These are phyloP conservation scores for Meteorus sp. DNA, from an alignment of 1,140 invertebrate genomes.

Conservation along the genomic window DNA sequence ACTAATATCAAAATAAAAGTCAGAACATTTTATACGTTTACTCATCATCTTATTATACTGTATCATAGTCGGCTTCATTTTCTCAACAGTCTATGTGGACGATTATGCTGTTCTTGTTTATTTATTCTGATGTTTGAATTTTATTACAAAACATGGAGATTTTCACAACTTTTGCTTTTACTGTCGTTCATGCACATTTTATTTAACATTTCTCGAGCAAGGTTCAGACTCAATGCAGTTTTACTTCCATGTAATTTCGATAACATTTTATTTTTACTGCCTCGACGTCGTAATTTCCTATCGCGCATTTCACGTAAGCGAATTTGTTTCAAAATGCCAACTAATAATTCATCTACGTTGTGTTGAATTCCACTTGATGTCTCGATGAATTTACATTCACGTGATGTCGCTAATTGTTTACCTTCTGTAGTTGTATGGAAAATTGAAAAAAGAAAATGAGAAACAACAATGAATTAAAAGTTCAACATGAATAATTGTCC, in stretches of 20 bases:
- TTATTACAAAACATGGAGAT: constrained; percentile 83
- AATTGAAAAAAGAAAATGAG: too few relatives aligned
- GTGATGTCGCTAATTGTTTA: constrained; percentile 79
- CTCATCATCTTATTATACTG: neutral
- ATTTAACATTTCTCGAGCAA: constrained; percentile 77
- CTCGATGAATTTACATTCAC: constrained; percentile 91
- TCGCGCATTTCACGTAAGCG: constrained; percentile 73
- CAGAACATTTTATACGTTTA: too few relatives aligned
- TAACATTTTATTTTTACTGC: constrained; percentile 56
- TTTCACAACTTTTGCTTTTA: constrained; percentile 90
- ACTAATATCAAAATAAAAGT: too few relatives aligned
- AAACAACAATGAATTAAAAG: too few relatives aligned
- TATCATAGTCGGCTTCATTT: constrained; percentile 16
- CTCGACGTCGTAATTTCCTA: constrained; percentile 62
- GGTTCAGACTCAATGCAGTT: constrained; percentile 74
- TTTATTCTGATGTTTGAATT: neutral
- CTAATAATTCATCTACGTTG: constrained; percentile 87
- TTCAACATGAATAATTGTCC: too few relatives aligned
- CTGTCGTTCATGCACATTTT: constrained; percentile 85
- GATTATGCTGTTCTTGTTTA: neutral
- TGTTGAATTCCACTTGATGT: constrained; percentile 89
- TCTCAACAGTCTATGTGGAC: too few relatives aligned
- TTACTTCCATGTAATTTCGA: constrained; percentile 67
- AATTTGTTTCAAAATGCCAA: constrained; percentile 83
- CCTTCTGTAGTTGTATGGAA: constrained; percentile 69